Evolutionary conservation across 2,888 invertebrate genomes (phyloP).

Genomic region (Cryptus armator): DNA sequence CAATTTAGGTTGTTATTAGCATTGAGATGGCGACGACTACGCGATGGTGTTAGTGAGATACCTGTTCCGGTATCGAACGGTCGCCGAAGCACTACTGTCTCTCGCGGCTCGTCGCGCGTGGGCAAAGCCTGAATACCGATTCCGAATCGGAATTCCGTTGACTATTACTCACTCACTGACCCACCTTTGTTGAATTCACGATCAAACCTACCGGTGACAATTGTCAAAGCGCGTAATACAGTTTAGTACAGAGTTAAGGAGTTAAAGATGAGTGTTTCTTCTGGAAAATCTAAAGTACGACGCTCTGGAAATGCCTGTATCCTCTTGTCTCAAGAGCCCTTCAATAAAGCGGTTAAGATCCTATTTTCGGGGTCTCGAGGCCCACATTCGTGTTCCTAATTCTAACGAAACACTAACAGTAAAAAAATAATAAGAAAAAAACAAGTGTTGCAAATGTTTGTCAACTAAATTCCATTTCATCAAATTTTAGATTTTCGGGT

Average conservation of each 20-base stretch:
- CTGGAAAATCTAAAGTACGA: background rate
- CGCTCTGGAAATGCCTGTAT: background rate
- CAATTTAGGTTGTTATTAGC: slow-evolving; percentile 62
- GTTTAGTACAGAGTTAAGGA: background rate
- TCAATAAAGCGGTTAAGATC: background rate
- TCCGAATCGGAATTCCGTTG: slow-evolving; percentile 48
- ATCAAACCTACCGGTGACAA: background rate
- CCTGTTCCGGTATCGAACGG: slow-evolving; percentile 21
- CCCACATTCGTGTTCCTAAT: background rate
- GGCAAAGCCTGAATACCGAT: slow-evolving; percentile 47
- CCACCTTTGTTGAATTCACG: slow-evolving; percentile 7
- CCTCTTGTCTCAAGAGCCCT: background rate
- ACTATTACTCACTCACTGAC: slow-evolving; percentile 16
- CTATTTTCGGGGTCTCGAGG: background rate
- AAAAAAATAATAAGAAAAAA: background rate
- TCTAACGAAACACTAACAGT: background rate
- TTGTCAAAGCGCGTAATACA: background rate
- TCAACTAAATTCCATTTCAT: background rate
- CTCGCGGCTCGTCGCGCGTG: background rate
- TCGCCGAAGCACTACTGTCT: background rate
- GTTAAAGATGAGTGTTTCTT: background rate
- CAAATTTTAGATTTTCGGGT: background rate
- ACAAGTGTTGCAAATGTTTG: background rate
- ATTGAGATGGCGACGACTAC: slow-evolving; percentile 8
- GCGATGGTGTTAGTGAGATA: slow-evolving; percentile 33